A percentile compares a stretch with the other conserved stretches of the same genome.
Evolutionary conservation across 2,797 vertebrate genomes (phyloP).

Genomic region (Coilia nasus): DNA sequence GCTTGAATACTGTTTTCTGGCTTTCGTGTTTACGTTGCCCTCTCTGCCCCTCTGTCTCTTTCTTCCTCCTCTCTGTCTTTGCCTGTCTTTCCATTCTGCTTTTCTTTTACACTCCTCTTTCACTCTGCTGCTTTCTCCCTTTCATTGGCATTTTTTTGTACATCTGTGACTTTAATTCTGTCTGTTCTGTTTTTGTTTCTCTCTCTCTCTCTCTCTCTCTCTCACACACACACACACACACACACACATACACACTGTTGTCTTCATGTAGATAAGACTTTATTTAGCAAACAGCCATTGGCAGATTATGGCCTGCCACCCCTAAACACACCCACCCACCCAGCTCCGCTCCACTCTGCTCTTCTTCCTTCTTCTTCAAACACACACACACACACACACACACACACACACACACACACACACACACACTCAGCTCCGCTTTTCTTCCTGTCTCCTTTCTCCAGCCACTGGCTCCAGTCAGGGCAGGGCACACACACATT

Average conservation of each 20-base stretch:
- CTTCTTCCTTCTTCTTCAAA: too few species aligned
- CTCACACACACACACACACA: background rate
- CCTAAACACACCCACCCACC: conserved; percentile 40
- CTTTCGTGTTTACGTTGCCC: background rate
- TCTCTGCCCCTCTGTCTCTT: background rate
- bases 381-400: too few species aligned
- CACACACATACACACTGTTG: conserved; percentile 41
- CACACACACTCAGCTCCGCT: conserved; percentile 42
- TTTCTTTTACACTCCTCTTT: background rate
- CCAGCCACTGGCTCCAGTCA: conserved; percentile 53
- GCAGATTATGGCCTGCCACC: background rate
- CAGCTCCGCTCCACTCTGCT: conserved; percentile 27
- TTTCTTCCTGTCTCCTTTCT: background rate
- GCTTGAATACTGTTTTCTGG: conserved; percentile 25
- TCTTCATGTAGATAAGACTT: conserved; percentile 13
- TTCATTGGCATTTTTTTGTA: background rate
- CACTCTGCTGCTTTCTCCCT: background rate
- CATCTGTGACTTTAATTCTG: background rate
- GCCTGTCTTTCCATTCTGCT: background rate
- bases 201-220: background rate
- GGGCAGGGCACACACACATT: conserved; percentile 53
- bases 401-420: too few species aligned
- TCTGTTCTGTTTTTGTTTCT: conserved; percentile 1
- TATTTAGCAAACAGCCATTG: background rate
- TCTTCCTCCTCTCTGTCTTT: background rate